Base-by-base conservation (phyloP, 2,888 invertebrate genomes). In the Tachina lurida region DNA sequence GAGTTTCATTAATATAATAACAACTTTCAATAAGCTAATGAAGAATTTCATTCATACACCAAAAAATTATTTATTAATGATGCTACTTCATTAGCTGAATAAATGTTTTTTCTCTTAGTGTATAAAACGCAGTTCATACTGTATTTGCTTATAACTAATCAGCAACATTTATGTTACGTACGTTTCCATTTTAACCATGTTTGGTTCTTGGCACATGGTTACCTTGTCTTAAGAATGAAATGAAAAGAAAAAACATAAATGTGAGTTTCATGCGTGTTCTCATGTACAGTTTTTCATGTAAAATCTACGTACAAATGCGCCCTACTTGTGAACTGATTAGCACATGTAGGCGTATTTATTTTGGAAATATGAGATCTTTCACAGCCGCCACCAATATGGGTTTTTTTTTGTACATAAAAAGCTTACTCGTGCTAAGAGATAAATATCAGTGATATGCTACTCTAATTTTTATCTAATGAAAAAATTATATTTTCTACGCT, bases 201-300 rank as follows among this genome's bases (percentile, higher is more conserved):
- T 77, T 45, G 10, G 15, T 49, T 67, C 22, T 56, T 31, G 13
- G 56, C 76, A 77, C 60, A 60, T 68, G 68, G 68, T 68, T 47
- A 52, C 49, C 68, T 68, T 60, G 31, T 74, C 22, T 17, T 1
- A 49, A 67, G 31, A 31, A 31, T 0, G 2, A 31, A 31, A 31
- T 7, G 7, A 7, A 31, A 12, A 19, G n/a, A 17, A 52, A 41
- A 41, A 52, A 13, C 5, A 31, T 31, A 31, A 31, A 31, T 31
- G 31, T 41, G 13, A 10, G 12, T 19, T 22, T n/a, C 10, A 60
- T 60, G 49, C 67, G 68, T 52, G 39, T 13, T 39, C 12, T 2
- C 1, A 19, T 19, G 41, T n/a, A 52, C n/a, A 2, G 12, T 54
- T 17, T 22, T 52, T 49, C 7, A 9, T 62, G 12, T 10, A 22